phyloP scores from a whole-genome alignment of 2,888 invertebrate genomes.

The Camptogramma bilineatum region DNA sequence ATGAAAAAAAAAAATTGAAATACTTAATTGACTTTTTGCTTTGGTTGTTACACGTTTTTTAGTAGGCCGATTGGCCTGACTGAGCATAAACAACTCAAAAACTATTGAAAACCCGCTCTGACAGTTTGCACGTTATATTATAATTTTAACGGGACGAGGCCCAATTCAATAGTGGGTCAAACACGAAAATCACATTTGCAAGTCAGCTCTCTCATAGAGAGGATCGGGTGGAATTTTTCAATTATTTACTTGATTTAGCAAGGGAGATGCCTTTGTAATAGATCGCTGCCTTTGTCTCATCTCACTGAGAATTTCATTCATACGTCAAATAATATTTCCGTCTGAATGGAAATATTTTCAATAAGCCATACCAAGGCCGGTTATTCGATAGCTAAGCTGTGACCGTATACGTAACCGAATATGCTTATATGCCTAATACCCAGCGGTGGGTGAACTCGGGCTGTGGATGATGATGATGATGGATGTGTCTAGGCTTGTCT shows the following conservation, averaged over 20 bases:
- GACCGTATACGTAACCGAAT: neutral
- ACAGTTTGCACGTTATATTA: neutral
- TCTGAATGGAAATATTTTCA: constrained; percentile 75
- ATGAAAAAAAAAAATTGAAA: no score
- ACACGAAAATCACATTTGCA: constrained; percentile 46
- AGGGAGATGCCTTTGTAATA: constrained; percentile 49
- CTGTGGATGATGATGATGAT: no score
- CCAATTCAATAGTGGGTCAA: constrained; percentile 35
- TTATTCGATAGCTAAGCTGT: constrained; percentile 53
- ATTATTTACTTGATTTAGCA: constrained; percentile 61
- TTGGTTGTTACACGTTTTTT: no score
- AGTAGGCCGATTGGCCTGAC: no score
- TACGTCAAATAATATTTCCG: constrained; percentile 74
- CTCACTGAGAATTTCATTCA: constrained; percentile 68
- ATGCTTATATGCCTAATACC: no score
- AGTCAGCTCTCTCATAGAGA: constrained; percentile 41
- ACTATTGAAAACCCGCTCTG: neutral
- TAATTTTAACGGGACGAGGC: constrained; percentile 30
- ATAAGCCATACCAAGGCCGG: constrained; percentile 56
- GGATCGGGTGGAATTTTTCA: constrained; percentile 54
- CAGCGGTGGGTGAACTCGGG: no score
- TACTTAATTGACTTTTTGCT: no score
- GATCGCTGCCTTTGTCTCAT: constrained; percentile 60
- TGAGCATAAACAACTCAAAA: constrained; percentile 30
- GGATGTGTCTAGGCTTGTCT: no score